Conservation (phyloP, 2,888 invertebrate species). For the Cephus sareptanus region DNA sequence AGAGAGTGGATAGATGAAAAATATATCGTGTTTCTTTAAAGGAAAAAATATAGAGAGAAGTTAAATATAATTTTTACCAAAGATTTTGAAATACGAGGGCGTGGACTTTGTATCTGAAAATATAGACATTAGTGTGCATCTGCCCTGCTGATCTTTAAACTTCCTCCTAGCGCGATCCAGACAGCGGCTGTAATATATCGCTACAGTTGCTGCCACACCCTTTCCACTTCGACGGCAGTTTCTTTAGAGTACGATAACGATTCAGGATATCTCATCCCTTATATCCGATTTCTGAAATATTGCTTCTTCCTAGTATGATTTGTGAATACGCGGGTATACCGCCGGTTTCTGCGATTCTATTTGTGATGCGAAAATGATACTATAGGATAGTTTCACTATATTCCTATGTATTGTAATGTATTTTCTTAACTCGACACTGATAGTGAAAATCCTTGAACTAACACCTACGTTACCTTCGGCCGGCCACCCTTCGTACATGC, state of each 20-base stretch:
- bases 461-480: no score
- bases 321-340: constrained; percentile 8
- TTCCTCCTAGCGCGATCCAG: background rate
- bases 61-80: background rate
- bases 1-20: no score
- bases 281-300: constrained; percentile 2
- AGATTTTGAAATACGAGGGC: background rate
- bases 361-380: background rate
- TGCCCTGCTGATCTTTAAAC: background rate
- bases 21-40: background rate
- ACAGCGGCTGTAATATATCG: constrained; percentile 4
- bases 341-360: background rate
- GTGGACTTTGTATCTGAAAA: background rate
- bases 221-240: background rate
- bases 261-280: constrained; percentile 4
- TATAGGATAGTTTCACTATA: background rate
- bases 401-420: background rate
- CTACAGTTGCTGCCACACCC: constrained; percentile 3
- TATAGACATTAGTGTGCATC: background rate
- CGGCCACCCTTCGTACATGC: no score
- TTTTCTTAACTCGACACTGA: no score
- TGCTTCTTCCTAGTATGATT: constrained; percentile 8
- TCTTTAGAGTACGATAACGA: constrained; percentile 3
- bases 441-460: no score
- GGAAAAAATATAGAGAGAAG: background rate